phyloP scores from a whole-genome alignment of 1,140 invertebrate species.

The Cherax destructor region DNA sequence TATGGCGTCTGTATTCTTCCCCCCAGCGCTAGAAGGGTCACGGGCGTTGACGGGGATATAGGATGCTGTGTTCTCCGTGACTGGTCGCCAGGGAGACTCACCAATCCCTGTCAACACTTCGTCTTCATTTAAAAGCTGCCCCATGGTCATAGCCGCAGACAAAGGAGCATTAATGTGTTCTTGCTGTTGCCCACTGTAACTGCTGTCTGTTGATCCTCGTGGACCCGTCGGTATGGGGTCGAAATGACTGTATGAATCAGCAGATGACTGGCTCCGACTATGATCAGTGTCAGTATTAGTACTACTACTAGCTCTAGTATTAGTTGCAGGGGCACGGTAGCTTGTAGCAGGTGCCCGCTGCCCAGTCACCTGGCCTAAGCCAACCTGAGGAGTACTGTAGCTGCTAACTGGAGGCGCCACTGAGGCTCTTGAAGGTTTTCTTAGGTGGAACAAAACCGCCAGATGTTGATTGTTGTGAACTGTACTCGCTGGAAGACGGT shows the following conservation, averaged over 20 bases:
- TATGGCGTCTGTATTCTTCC: not conserved
- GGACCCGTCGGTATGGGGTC: conserved; percentile 7
- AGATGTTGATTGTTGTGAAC: not conserved
- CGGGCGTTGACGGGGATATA: conserved; percentile 9
- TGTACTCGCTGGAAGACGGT: not conserved
- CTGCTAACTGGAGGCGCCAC: not conserved
- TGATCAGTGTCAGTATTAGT: not conserved
- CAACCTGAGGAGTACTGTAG: not conserved
- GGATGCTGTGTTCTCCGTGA: not conserved
- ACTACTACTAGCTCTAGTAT: not conserved
- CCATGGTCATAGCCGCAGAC: conserved; percentile 60
- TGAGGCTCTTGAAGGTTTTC: not conserved
- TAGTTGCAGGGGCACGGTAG: conserved; percentile 21
- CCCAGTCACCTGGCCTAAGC: not conserved
- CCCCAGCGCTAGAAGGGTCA: not conserved
- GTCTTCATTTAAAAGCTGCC: conserved; percentile 52
- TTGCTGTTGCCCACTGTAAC: conserved; percentile 17
- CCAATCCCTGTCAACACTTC: conserved; percentile 32
- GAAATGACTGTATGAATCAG: conserved; percentile 22
- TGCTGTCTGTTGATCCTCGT: conserved; percentile 30
- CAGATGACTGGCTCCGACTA: not conserved
- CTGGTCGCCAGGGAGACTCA: conserved; percentile 17
- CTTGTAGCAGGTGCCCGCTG: conserved; percentile 5
- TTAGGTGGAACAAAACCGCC: not conserved
- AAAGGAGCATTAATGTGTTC: conserved; percentile 54